phyloP scores from a whole-genome alignment of 2,113 vertebrate genomes.

The Thamnophis sirtalis region DNA sequence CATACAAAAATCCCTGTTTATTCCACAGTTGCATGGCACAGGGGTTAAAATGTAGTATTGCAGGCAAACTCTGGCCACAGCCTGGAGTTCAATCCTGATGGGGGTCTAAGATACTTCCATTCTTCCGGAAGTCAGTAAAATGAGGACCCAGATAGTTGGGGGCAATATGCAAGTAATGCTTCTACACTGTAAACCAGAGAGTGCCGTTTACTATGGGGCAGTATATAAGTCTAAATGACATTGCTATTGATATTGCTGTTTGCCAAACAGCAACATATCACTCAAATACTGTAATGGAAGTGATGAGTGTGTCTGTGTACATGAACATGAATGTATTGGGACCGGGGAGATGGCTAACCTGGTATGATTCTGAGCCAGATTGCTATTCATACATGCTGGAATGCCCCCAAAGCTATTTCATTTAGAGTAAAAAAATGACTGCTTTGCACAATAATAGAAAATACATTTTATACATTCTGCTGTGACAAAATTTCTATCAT shows the following conservation, averaged over 20 bases:
- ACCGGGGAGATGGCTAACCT: not conserved
- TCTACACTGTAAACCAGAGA: not conserved
- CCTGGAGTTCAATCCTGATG: not conserved
- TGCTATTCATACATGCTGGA: not conserved
- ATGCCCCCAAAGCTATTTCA: not conserved
- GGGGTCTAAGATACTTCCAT: not conserved
- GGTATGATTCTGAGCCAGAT: not conserved
- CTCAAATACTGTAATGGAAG: not conserved
- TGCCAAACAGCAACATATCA: not conserved
- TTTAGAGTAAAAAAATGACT: not conserved
- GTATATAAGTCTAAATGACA: not conserved
- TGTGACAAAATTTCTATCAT: not conserved
- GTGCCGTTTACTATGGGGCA: not conserved
- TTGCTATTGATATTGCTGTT: not conserved
- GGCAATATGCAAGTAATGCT: not conserved
- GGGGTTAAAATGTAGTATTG: not conserved
- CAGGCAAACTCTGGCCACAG: not conserved
- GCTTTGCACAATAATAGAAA: slow-evolving; percentile 3
- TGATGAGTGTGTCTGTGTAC: not conserved
- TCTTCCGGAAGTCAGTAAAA: not conserved
- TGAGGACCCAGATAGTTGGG: not conserved
- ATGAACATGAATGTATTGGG: not conserved
- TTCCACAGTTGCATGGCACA: not conserved
- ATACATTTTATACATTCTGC: not conserved
- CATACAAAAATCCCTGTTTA: not conserved